These are phyloP conservation scores for Takifugu bimaculatus DNA, from an alignment of 2,113 vertebrate species.

Conservation along the genomic window DNA sequence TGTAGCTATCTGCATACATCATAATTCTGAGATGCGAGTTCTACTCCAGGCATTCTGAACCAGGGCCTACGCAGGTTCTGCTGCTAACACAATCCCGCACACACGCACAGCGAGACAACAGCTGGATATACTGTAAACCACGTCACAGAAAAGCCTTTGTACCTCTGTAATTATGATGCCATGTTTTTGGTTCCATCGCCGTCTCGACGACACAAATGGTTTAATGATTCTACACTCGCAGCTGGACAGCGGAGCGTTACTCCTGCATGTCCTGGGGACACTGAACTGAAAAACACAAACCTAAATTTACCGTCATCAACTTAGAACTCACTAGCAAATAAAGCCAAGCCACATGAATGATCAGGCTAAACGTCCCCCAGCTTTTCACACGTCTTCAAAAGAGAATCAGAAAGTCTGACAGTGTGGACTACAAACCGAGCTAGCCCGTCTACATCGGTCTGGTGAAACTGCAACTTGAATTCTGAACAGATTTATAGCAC, in stretches of 20 bases:
- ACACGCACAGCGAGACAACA: slow-evolving; percentile 46
- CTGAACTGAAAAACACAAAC: slow-evolving; percentile 10
- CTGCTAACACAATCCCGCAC: slow-evolving; percentile 19
- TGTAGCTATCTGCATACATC: too few relatives aligned
- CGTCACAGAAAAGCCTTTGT: slow-evolving; percentile 39
- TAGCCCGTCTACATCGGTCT: slow-evolving; percentile 60
- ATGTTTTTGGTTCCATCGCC: slow-evolving; percentile 51
- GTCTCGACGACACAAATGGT: slow-evolving; percentile 17
- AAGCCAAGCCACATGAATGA: too few relatives aligned
- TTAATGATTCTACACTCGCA: slow-evolving; percentile 38
- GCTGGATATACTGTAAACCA: slow-evolving; percentile 53
- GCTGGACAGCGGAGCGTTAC: slow-evolving; percentile 8
- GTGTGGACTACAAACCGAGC: slow-evolving; percentile 77
- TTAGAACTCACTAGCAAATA: too few relatives aligned
- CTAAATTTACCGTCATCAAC: too few relatives aligned
- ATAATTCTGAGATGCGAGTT: too few relatives aligned
- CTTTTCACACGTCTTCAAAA: slow-evolving; percentile 1
- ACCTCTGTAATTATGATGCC: slow-evolving; percentile 45
- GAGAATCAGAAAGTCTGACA: background rate
- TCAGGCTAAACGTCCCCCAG: too few relatives aligned
- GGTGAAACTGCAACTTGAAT: slow-evolving; percentile 80
- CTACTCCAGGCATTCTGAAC: slow-evolving; percentile 43
- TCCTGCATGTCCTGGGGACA: background rate
- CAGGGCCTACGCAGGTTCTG: slow-evolving; percentile 47
- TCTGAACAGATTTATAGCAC: slow-evolving; percentile 67